Base-by-base conservation (phyloP, 1,140 invertebrate species). In the Cataglyphis hispanica region DNA sequence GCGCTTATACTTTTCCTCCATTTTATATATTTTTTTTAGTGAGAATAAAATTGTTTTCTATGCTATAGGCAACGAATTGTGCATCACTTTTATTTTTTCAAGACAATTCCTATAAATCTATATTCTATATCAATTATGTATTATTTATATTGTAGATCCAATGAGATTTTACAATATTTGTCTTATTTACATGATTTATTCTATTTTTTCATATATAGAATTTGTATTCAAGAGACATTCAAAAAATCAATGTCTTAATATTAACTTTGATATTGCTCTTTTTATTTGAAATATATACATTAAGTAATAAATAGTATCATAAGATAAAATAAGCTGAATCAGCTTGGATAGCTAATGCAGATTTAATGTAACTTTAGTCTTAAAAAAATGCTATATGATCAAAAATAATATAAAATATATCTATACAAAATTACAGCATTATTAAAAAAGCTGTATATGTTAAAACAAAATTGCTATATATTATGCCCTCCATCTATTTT, bases 141-240 rank as follows among this genome's bases (percentile, higher is more conserved):
- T 50, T 50, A 16, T 0, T 10, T 43, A 50, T 19, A 50, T 50
- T 19, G 46, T 50, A 69, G 22, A 27, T 69, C 7, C 37, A 2
- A 60, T 8, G 1, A 25, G 11, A 61, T 27, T 43, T 31, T 6
- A 31, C 4, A 40, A 43, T 10, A 25, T 19, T 76, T 37, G 8
- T 61, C 0, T 60, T 63, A 76, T 46, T 76, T 43, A 76, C 37
- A 76, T 27, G 1, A 76, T 63, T 76, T 43, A 76, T 61, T 75
- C 10, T 31, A 40, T 76, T 63, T 11, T 22, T 8, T 37, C 50
- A 76, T 43, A 10, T 63, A 76, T 10, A 76, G 0, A 3, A 25
- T 76, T 58, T 58, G 4, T 16, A 58, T 60, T 53, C 19, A 13
- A 56, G 69, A 34, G 2, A 58, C 53, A 22, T 67, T 13, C 7